Base-by-base conservation (phyloP, 2,888 invertebrate genomes). In the Osmoderma eremita region DNA sequence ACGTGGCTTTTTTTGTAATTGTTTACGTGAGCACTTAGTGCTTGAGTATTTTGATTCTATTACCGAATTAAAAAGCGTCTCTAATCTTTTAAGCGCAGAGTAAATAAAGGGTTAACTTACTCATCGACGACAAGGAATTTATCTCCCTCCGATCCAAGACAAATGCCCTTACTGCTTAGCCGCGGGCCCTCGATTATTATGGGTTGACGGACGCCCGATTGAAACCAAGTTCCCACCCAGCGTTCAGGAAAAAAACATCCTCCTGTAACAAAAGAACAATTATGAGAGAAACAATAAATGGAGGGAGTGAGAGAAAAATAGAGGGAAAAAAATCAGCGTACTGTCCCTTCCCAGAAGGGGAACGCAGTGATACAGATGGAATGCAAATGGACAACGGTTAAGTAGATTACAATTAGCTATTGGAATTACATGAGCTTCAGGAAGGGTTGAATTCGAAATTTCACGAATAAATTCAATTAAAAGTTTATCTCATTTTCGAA, bases 151-250 rank as follows among this genome's bases (percentile, higher is more conserved):
- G 89, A 90, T 72, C 91, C 91, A 71, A 93, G 86, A 81, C 94
- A 94, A 81, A 88, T 88, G 75, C 94, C 94, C 82, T 94, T 94
- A 83, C 91, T 93, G 80, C 93, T 93, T 75, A 94, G 88, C 72
- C 90, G 87, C 78, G 91, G 91, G 69, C 90, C 91, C 78, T 93
- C 91, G 79, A 94, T 93, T 78, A 90, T 86, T 83, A 94, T 93
- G 63, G 93, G 90, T 82, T 92, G 92, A 79, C 92, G 90, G 76
- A 94, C 92, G 69, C 94, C 94, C 69, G 94, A 94, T 82, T 94
- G 93, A 85, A 94, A 94, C 94, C 94, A 94, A 75, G 90, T 90
- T 75, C 94, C 94, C 80, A 93, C 90, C 94, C 94, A 94, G 75
- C 89, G 87, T 74, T 88, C 85, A 73, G 94, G 94, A 85, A 94